These are phyloP conservation scores for Epinephelus coioides DNA, from an alignment of 2,797 vertebrate genomes.

Conservation along the genomic window DNA sequence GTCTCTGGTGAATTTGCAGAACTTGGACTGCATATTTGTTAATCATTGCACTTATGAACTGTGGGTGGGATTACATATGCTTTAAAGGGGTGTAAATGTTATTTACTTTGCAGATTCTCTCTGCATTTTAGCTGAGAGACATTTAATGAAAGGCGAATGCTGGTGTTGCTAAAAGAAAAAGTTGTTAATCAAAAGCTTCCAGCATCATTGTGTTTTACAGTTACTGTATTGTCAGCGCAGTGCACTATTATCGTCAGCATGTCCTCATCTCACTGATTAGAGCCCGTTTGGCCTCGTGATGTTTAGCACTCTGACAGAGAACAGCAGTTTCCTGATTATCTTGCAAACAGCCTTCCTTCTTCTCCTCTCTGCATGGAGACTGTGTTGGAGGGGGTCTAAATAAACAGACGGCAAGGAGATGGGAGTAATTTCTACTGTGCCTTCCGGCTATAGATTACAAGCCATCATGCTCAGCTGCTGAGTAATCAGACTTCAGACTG, in stretches of 20 bases:
- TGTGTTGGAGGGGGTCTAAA: constrained; percentile 48
- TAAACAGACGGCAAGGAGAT: constrained; percentile 43
- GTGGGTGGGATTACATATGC: constrained; percentile 10
- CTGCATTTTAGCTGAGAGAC: neutral
- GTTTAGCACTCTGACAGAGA: constrained; percentile 47
- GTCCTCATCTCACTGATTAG: constrained; percentile 50
- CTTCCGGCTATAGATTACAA: constrained; percentile 56
- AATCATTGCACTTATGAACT: constrained; percentile 19
- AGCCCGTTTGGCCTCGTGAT: constrained; percentile 32
- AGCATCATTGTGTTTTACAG: neutral
- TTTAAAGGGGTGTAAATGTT: neutral
- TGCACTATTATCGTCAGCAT: constrained; percentile 26
- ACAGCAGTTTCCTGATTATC: constrained; percentile 46
- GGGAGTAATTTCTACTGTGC: constrained; percentile 47
- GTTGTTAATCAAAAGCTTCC: neutral
- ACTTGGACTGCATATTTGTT: constrained; percentile 12
- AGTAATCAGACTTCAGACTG: constrained; percentile 55
- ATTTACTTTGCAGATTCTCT: neutral
- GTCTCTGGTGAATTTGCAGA: constrained; percentile 12
- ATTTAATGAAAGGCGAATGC: neutral
- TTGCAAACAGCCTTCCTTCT: constrained; percentile 45
- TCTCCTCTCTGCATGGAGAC: constrained; percentile 39
- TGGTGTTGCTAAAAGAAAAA: neutral
- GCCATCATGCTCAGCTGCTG: constrained; percentile 47
- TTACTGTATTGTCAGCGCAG: neutral